These are phyloP conservation scores for Aldrovandia affinis DNA, from an alignment of 2,797 vertebrate genomes.

Conservation along the genomic window DNA sequence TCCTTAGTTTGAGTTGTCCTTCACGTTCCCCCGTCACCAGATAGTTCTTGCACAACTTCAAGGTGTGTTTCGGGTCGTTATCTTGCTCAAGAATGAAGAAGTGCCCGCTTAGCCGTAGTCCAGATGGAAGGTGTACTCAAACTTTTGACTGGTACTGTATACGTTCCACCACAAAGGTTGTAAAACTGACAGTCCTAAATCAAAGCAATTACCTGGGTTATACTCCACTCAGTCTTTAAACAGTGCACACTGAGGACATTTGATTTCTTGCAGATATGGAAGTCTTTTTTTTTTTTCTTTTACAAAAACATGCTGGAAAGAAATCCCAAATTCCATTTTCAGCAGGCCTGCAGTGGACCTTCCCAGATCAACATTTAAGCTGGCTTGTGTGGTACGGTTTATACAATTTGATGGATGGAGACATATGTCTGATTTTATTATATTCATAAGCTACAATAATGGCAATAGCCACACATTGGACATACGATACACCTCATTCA, in stretches of 20 bases:
- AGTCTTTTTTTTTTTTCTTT: too few species aligned
- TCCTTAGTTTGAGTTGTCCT: too few species aligned
- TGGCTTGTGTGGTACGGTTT: constrained; percentile 41
- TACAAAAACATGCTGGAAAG: constrained; percentile 30
- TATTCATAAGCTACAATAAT: constrained; percentile 39
- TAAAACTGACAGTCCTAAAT: not conserved
- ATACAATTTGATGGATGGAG: constrained; percentile 41
- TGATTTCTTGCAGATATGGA: not conserved
- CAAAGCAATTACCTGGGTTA: not conserved
- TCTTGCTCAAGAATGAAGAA: too few species aligned
- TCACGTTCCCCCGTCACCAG: too few species aligned
- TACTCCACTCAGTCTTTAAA: not conserved
- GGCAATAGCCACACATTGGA: constrained; percentile 32
- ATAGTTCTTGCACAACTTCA: too few species aligned
- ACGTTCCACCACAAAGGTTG: not conserved
- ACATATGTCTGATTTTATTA: constrained; percentile 51
- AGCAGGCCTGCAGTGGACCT: constrained; percentile 51
- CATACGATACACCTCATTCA: constrained; percentile 7
- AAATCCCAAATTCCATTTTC: constrained; percentile 47
- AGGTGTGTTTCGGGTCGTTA: too few species aligned
- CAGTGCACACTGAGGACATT: too few species aligned
- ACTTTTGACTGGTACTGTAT: too few species aligned
- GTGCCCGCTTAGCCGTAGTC: too few species aligned
- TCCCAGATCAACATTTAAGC: constrained; percentile 40
- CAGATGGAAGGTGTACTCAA: too few species aligned